Base-by-base conservation (phyloP, 2,797 vertebrate species). In the Choloepus didactylus region DNA sequence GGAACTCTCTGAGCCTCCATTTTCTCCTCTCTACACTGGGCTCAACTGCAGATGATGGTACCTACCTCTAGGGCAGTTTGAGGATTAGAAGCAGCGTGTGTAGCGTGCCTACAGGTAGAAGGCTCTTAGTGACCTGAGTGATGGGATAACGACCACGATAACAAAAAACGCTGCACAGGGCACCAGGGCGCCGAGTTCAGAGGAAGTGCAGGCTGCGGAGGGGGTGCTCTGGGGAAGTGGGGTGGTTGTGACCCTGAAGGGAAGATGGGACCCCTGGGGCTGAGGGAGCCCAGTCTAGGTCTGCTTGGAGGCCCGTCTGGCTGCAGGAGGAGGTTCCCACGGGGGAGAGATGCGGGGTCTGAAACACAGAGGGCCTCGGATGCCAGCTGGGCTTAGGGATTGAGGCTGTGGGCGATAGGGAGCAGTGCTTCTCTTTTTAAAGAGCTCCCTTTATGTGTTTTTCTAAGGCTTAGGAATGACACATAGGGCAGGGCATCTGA, bases 211-310 rank as follows among this genome's bases (percentile, higher is more conserved):
- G 18, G 23, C 79, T 64, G 75, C 62, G 10, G 66, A 18, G 1
- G 2, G 27, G 59, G 59, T 21, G 12, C 49, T 75, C 66, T 2
- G 38, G 35, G 70, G 46, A 23, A 4, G 1, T 5, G 18, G 3
- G 10, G 49, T 44, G 16, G n/a, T 7, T 31, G 7, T 18, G 56
- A 21, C 60, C 27, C 35, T 4, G 10, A 2, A 23, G 51, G 51
- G 10, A 3, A 1, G 0, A 29, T 0, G 12, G 27, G 75, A 1
- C 5, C 60, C 11, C 0, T 38, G 35, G 60, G 16, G 0, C 18
- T 4, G 11, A 31, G 27, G n/a, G 11, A n/a, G 29, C 49, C 3
- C 0, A 3, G 16, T 70, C 77, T 29, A 31, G 44, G 56, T 21
- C 29, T 38, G 6, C 82, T 5, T 7, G 41, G 29, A 29, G 44